Conservation (phyloP, 2,113 vertebrate genomes). For the Platycercus adscitus region DNA sequence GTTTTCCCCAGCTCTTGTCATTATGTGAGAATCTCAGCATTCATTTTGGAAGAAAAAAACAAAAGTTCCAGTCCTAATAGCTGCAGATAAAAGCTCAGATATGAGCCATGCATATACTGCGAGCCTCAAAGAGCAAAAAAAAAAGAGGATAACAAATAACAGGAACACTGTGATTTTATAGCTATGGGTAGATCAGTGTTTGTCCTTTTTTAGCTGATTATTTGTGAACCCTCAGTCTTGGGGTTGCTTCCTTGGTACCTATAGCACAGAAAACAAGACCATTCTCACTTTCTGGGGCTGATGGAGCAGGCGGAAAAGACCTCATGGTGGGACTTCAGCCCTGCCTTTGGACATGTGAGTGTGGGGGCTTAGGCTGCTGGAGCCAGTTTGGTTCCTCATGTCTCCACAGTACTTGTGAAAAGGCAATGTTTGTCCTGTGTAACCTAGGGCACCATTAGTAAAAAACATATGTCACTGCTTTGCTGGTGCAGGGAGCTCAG, state of each 20-base stretch:
- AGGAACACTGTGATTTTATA: background rate
- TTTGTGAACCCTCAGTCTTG: background rate
- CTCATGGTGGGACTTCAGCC: background rate
- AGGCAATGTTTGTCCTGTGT: background rate
- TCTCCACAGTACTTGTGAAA: background rate
- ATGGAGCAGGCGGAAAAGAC: background rate
- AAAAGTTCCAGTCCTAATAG: conserved; percentile 33
- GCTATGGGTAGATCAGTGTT: background rate
- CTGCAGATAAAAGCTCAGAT: conserved; percentile 46
- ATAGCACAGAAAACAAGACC: background rate
- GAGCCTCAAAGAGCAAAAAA: conserved; percentile 34
- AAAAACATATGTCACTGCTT: background rate
- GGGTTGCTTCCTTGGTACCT: background rate
- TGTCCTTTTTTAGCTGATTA: background rate
- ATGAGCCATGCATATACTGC: background rate
- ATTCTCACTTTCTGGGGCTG: background rate
- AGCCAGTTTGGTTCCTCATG: background rate
- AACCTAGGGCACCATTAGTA: rapidly evolving
- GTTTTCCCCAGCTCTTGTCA: conserved; percentile 37
- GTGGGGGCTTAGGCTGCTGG: background rate
- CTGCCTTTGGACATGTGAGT: background rate
- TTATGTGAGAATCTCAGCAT: conserved; percentile 48
- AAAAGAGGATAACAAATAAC: background rate
- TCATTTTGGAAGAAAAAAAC: conserved; percentile 23
- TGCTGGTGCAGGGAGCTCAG: background rate